Conservation (phyloP, 2,113 vertebrate genomes). For the Porphyrio hochstetteri region DNA sequence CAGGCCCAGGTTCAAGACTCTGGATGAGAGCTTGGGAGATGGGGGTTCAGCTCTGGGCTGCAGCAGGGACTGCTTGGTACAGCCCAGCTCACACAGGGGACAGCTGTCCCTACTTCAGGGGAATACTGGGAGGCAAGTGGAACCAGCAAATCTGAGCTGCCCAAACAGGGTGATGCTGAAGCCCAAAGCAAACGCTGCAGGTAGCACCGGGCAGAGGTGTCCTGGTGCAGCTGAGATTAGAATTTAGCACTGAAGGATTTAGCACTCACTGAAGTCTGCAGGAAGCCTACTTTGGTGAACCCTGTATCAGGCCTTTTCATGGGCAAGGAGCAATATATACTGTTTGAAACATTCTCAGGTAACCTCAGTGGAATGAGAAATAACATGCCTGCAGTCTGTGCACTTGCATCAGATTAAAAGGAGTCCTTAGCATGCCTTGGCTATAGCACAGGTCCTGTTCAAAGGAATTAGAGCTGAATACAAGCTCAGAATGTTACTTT, state of each 20-base stretch:
- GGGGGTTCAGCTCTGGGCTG: neutral
- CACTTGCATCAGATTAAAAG: neutral
- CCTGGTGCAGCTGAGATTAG: neutral
- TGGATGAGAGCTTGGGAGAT: neutral
- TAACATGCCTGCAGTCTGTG: rapidly evolving
- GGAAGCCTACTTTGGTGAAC: neutral
- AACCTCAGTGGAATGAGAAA: neutral
- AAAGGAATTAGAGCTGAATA: neutral
- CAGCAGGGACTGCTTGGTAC: rapidly evolving
- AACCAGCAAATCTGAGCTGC: neutral
- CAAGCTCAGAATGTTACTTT: neutral
- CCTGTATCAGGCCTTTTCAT: neutral
- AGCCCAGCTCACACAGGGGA: neutral
- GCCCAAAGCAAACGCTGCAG: neutral
- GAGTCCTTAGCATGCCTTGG: neutral
- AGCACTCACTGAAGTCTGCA: neutral
- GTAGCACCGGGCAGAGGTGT: neutral
- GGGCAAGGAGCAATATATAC: neutral
- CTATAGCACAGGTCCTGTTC: neutral
- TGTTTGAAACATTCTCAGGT: neutral
- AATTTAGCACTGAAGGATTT: neutral
- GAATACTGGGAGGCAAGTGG: neutral
- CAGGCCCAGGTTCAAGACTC: neutral
- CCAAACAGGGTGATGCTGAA: neutral
- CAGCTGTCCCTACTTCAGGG: neutral